Conservation (phyloP, 2,113 vertebrate genomes). For the Myotis lucifugus region DNA sequence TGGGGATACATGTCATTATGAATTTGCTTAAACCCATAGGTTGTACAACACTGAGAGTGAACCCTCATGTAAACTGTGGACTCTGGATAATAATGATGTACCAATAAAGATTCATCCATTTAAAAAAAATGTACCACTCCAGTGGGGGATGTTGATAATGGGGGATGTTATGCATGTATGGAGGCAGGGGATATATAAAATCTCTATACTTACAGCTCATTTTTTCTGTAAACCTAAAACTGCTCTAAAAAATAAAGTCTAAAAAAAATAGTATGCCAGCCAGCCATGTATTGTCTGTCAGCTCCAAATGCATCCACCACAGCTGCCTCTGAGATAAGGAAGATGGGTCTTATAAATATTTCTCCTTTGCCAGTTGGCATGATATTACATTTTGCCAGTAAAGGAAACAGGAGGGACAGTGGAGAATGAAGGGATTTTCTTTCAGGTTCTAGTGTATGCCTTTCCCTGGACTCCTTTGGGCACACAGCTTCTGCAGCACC, state of each 20-base stretch:
- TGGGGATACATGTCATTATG: not conserved
- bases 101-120: not conserved
- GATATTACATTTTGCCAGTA: not conserved
- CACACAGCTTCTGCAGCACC: not conserved
- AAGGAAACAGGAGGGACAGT: not conserved
- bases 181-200: not conserved
- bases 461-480: not conserved
- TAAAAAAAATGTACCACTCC: not conserved
- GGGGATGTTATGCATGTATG: not conserved
- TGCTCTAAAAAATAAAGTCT: not conserved
- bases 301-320: not conserved
- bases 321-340: not conserved
- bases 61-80: not conserved
- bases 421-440: not conserved
- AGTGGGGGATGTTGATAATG: not conserved
- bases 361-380: not conserved
- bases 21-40: not conserved
- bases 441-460: not conserved
- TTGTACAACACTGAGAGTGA: not conserved
- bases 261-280: not conserved
- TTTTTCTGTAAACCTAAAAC: not conserved
- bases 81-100: not conserved
- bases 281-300: not conserved
- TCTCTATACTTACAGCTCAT: not conserved
- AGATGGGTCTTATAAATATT: not conserved